These are phyloP conservation scores for Hylaea fasciaria DNA, from an alignment of 2,888 invertebrate species.

Conservation along the genomic window DNA sequence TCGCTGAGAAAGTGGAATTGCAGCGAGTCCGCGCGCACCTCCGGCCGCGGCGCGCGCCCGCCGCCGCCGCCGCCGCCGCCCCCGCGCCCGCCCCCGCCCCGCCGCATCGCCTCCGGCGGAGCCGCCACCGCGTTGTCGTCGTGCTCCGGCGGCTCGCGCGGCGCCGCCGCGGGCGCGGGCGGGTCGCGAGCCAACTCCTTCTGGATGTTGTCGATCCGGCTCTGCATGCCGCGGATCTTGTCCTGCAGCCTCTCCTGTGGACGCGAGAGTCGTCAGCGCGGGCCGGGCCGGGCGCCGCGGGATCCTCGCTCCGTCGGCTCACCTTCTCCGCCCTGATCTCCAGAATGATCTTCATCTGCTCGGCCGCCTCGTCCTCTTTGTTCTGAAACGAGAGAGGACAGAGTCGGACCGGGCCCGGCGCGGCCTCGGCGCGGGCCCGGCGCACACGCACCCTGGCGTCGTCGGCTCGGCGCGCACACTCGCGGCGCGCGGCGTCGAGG, in stretches of 20 bases:
- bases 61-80: background rate
- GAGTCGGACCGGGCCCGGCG: background rate
- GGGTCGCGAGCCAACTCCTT: slow-evolving; percentile 61
- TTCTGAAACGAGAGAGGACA: slow-evolving; percentile 42
- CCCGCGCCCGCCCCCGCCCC: no score
- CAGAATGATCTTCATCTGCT: slow-evolving; percentile 58
- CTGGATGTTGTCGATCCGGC: slow-evolving; percentile 68
- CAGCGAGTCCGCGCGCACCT: slow-evolving; percentile 11
- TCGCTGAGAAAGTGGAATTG: slow-evolving; percentile 35
- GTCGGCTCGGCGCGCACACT: slow-evolving; percentile 3
- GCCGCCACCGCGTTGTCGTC: slow-evolving; percentile 18
- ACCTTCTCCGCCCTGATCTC: slow-evolving; percentile 67
- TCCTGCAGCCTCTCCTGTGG: slow-evolving; percentile 62
- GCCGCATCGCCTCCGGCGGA: slow-evolving; percentile 1
- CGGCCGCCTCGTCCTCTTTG: slow-evolving; percentile 60
- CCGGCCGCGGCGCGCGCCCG: background rate
- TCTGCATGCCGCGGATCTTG: slow-evolving; percentile 61
- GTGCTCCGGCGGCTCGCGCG: slow-evolving; percentile 40
- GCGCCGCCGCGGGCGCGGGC: slow-evolving; percentile 37
- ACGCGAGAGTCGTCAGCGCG: background rate
- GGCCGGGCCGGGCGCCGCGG: background rate
- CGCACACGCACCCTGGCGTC: background rate
- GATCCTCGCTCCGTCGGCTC: background rate
- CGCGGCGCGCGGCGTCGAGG: slow-evolving; percentile 43
- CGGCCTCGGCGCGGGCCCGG: background rate